Conservation (phyloP, 2,113 vertebrate genomes). For the Chaetorhynchus papuensis region DNA sequence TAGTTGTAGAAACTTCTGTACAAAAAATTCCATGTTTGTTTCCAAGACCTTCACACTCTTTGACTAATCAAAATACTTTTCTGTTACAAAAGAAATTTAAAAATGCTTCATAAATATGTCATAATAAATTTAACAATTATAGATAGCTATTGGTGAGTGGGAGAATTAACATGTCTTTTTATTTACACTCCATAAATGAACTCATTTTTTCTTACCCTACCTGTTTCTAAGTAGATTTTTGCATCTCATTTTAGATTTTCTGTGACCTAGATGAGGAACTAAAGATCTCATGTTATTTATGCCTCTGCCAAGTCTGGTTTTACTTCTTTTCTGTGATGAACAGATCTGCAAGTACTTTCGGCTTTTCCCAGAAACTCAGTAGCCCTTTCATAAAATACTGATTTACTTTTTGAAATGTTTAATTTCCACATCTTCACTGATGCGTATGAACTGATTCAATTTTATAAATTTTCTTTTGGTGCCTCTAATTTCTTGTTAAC, state of each 20-base stretch:
- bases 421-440: neutral
- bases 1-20: neutral
- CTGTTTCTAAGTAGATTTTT: neutral
- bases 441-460: neutral
- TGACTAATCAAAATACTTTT: neutral
- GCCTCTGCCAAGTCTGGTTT: neutral
- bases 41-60: neutral
- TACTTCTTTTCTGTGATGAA: neutral
- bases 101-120: neutral
- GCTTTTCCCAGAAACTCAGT: neutral
- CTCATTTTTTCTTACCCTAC: neutral
- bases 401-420: neutral
- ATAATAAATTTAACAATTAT: neutral
- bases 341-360: neutral
- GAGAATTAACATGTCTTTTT: neutral
- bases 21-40: neutral
- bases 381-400: neutral
- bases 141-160: neutral
- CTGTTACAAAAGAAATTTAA: neutral
- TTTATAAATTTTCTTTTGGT: neutral
- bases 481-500: neutral
- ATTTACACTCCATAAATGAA: neutral
- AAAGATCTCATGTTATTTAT: neutral
- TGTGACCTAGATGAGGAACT: neutral
- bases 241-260: neutral